Evolutionary conservation across 2,113 vertebrate genomes (phyloP).

Genomic region (Amphiprion percula): DNA sequence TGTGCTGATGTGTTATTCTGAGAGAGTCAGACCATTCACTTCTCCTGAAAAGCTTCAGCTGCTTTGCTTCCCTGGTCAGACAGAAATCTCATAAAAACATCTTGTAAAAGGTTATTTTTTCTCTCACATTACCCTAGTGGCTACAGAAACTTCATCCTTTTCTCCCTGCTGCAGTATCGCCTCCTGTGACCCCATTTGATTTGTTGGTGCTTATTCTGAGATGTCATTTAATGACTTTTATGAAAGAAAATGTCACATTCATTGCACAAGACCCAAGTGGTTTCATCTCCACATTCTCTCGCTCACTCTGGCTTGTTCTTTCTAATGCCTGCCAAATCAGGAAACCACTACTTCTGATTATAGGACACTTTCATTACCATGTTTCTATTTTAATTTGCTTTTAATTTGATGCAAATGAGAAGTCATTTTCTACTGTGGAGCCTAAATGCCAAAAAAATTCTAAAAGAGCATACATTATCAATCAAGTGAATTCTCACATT

Average conservation of each 20-base stretch:
- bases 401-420: conserved; percentile 13
- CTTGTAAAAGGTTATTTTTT: conserved; percentile 25
- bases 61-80: conserved; percentile 5
- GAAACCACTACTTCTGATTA: conserved; percentile 4
- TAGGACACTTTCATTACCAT: neutral
- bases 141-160: conserved; percentile 17
- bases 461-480: neutral
- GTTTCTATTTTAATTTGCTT: conserved; percentile 31
- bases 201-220: conserved; percentile 23
- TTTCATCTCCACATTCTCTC: neutral
- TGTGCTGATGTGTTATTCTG: conserved; percentile 28
- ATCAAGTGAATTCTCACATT: conserved; percentile 1
- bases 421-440: conserved; percentile 1
- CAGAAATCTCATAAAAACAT: conserved; percentile 48
- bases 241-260: conserved; percentile 51
- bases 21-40: neutral
- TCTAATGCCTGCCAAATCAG: neutral
- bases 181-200: conserved; percentile 37
- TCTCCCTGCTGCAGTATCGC: conserved; percentile 15
- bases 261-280: neutral
- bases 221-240: conserved; percentile 51
- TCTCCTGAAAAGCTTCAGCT: conserved; percentile 16
- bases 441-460: neutral
- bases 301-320: neutral
- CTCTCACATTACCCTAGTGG: neutral